phyloP scores from a whole-genome alignment of 2,797 vertebrate genomes.

The Chiroxiphia lanceolata region DNA sequence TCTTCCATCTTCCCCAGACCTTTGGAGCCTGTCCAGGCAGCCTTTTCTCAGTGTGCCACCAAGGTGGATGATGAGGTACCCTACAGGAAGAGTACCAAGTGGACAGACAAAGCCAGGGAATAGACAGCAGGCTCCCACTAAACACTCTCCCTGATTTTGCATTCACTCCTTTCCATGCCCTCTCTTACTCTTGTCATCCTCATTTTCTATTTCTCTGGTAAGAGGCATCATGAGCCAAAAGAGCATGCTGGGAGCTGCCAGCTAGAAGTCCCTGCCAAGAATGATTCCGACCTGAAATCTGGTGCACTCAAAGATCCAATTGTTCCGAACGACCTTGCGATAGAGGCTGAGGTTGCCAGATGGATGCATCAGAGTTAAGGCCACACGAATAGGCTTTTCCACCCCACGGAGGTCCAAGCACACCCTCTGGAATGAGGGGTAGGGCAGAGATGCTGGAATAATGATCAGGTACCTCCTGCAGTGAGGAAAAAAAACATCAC shows the following conservation, averaged over 20 bases:
- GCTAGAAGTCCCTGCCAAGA: neutral
- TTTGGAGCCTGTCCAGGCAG: neutral
- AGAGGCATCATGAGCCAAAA: neutral
- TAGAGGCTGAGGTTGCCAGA: constrained; percentile 59
- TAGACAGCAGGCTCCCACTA: neutral
- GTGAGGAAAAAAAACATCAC: neutral
- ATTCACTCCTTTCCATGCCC: neutral
- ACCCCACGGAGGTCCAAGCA: constrained; percentile 67
- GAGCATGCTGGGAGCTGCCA: neutral
- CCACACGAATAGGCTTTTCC: constrained; percentile 44
- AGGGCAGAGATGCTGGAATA: constrained; percentile 55
- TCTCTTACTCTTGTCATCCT: neutral
- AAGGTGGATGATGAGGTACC: neutral
- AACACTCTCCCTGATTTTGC: neutral
- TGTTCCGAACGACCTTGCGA: constrained; percentile 6
- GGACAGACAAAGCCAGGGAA: neutral
- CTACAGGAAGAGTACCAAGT: neutral
- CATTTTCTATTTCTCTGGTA: neutral
- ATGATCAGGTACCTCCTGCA: constrained; percentile 67
- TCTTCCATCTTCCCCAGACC: neutral
- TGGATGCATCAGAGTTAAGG: constrained; percentile 5
- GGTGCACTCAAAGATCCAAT: constrained; percentile 45
- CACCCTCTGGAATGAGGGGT: constrained; percentile 61
- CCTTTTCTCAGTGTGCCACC: neutral
- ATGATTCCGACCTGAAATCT: constrained; percentile 24